Evolutionary conservation across 2,888 invertebrate species (phyloP).

Genomic region (Parascotia fuliginaria): DNA sequence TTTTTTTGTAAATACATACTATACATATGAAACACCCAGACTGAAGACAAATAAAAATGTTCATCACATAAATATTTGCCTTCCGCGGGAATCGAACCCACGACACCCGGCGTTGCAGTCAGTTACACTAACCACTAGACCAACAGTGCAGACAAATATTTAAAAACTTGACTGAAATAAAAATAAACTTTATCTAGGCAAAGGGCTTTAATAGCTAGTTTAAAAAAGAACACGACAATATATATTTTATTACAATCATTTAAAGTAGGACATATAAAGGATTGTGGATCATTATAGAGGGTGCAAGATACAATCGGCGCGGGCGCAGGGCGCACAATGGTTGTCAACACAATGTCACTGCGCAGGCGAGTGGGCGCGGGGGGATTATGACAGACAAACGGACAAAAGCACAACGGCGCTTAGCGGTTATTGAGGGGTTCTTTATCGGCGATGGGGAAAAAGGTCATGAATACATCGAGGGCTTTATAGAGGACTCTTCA

Average conservation of each 20-base stretch:
- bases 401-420: constrained; percentile 65
- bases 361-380: constrained; percentile 24
- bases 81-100: too few relatives aligned
- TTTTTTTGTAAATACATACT: too few relatives aligned
- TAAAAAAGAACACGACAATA: constrained; percentile 18
- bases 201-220: constrained; percentile 11
- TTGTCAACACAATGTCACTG: constrained; percentile 69
- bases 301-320: constrained; percentile 48
- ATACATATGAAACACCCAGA: too few relatives aligned
- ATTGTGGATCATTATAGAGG: constrained; percentile 45
- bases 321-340: constrained; percentile 57
- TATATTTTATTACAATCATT: constrained; percentile 29
- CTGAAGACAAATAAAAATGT: too few relatives aligned
- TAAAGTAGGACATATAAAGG: constrained; percentile 38
- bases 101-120: too few relatives aligned
- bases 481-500: constrained; percentile 17
- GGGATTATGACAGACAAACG: constrained; percentile 57
- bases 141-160: neutral
- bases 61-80: too few relatives aligned
- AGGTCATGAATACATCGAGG: constrained; percentile 20
- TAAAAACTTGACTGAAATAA: neutral
- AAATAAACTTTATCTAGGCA: constrained; percentile 7
- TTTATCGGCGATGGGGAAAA: constrained; percentile 1
- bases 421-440: constrained; percentile 49
- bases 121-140: too few relatives aligned